Percentiles rank a stretch among this genome's conserved stretches.
These are phyloP conservation scores for Tenebrio molitor DNA, from an alignment of 1,140 invertebrate genomes.

Conservation along the genomic window DNA sequence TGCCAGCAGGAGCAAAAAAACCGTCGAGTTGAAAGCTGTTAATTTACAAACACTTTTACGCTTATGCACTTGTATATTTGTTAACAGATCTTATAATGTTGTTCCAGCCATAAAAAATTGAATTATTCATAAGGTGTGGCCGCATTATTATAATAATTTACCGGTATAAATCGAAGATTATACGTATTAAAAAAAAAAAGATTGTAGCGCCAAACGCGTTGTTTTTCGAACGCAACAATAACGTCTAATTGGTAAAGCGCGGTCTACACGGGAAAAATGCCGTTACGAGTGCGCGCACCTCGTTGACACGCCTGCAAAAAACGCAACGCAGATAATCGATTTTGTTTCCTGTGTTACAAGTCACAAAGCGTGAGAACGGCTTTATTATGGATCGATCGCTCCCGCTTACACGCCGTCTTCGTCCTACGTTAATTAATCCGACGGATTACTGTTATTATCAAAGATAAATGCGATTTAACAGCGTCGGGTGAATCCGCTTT, in stretches of 20 bases:
- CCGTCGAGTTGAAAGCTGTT: neutral
- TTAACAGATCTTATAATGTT: conserved; percentile 19
- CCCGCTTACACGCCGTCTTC: conserved; percentile 19
- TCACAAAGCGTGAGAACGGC: conserved; percentile 39
- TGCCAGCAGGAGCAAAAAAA: no score
- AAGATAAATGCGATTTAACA: neutral
- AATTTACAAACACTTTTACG: conserved; percentile 19
- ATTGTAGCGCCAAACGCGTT: neutral
- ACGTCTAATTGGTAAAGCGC: conserved; percentile 14
- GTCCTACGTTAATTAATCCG: conserved; percentile 37
- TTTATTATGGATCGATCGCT: conserved; percentile 37
- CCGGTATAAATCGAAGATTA: conserved; percentile 22
- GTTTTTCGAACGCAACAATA: neutral
- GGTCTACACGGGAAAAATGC: conserved; percentile 21
- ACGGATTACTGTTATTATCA: conserved; percentile 28
- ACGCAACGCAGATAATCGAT: conserved; percentile 27
- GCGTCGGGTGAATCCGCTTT: neutral
- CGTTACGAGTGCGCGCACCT: neutral
- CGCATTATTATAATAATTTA: conserved; percentile 36
- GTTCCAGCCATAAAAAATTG: conserved; percentile 16
- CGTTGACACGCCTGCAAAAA: conserved; percentile 11
- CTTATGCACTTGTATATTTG: conserved; percentile 31
- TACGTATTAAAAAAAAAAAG: conserved; percentile 5
- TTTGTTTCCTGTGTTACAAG: conserved; percentile 33
- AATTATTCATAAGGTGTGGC: conserved; percentile 29